These are phyloP conservation scores for Periparus ater DNA, from an alignment of 2,797 vertebrate species.

Conservation along the genomic window DNA sequence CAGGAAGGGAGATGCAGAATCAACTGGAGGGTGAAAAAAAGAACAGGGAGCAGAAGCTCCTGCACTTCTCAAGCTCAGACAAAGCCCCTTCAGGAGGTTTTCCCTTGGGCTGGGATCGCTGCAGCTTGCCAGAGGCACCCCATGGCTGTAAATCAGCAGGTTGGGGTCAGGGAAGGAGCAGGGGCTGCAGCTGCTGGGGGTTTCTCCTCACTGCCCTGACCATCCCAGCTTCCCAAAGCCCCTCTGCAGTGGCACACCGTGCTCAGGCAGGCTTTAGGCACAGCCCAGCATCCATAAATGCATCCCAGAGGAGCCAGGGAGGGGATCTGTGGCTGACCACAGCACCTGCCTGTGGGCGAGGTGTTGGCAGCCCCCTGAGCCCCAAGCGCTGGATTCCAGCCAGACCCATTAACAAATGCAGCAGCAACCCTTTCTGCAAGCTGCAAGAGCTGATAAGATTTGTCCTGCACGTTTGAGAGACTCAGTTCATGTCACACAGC, in stretches of 20 bases:
- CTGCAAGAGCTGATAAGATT: neutral
- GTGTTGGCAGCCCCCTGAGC: neutral
- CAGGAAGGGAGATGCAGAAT: neutral
- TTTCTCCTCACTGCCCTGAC: neutral
- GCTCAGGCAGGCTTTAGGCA: neutral
- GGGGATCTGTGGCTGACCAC: neutral
- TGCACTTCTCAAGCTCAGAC: neutral
- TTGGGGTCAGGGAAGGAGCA: neutral
- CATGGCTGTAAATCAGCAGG: neutral
- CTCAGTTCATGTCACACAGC: neutral
- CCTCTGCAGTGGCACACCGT: neutral
- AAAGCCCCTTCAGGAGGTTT: neutral
- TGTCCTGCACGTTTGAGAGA: neutral
- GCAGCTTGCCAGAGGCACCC: neutral
- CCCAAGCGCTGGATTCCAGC: neutral
- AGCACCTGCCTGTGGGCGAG: neutral
- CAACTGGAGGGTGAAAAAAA: neutral
- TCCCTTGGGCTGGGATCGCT: fast-evolving
- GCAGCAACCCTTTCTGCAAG: neutral
- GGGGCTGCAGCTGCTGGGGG: neutral
- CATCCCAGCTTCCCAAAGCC: neutral
- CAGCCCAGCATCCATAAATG: neutral
- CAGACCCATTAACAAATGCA: neutral
- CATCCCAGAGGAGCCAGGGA: neutral
- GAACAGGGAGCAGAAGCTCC: fast-evolving